Evolutionary conservation across 2,888 invertebrate species (phyloP).

Genomic region (Exephanes ischioxanthus): DNA sequence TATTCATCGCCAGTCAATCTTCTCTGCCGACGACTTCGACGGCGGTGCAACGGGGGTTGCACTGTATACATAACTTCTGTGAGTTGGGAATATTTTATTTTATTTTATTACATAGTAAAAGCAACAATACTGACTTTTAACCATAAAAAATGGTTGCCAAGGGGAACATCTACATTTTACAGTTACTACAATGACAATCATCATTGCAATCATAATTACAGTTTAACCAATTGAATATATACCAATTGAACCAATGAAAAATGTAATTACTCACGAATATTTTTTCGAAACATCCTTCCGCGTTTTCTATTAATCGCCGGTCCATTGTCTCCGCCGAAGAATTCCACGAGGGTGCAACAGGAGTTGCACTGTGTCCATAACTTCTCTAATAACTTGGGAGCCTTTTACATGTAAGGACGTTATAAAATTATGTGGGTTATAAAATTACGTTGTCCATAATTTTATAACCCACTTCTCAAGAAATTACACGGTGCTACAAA

Average conservation of each 20-base stretch:
- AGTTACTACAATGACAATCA: too few relatives aligned
- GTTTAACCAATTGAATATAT: too few relatives aligned
- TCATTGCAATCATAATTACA: too few relatives aligned
- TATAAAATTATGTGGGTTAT: too few relatives aligned
- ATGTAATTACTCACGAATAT: neutral
- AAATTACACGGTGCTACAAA: too few relatives aligned
- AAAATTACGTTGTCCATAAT: too few relatives aligned
- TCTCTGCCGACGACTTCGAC: neutral
- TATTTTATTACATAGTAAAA: too few relatives aligned
- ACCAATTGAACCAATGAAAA: neutral
- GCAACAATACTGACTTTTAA: too few relatives aligned
- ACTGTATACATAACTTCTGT: neutral
- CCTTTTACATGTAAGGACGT: neutral
- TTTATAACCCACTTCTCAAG: too few relatives aligned
- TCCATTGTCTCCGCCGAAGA: neutral
- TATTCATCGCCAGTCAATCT: neutral
- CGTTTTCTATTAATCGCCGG: neutral
- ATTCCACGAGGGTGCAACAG: neutral
- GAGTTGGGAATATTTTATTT: slow-evolving; percentile 38
- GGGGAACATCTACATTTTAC: too few relatives aligned
- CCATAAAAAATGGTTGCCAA: neutral
- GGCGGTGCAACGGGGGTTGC: neutral
- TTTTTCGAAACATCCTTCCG: neutral
- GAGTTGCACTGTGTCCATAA: neutral
- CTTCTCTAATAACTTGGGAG: slow-evolving; percentile 10